Evolutionary conservation across 2,113 vertebrate genomes (phyloP), one percentile per base, ranked within the genome.

Genomic region (Seriola aureovittata): DNA sequence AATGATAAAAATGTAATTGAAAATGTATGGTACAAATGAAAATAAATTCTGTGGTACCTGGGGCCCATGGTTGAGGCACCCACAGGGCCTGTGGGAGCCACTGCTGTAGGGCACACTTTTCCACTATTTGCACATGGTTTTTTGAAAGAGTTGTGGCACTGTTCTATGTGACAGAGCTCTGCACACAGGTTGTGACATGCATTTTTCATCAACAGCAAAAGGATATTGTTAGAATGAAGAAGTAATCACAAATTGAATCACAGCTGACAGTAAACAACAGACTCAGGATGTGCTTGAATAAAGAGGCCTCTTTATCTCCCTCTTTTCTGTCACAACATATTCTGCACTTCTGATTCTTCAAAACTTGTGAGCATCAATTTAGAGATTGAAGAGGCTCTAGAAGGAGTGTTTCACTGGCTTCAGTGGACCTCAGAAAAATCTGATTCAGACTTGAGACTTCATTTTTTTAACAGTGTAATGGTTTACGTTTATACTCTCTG

Each of bases 191-290:
- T 38, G 32, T 9, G 12, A 25, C 46, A 46, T 57, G 38, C 25
- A 42, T 67, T 85, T 79, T 80, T 73, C 55, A 81, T 46, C 52
- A 52, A 1, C 21, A 63, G 34, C 32, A 40, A 58, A 55, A 80
- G 58, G 40, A 19, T 66, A 60, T 81, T 40, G 66, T 79, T 57
- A 75, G n/a, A 72, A n/a, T 36, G 44, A 69, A 82, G 66, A 67
- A 42, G 44, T 62, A 73, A 81, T 74, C 77, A 65, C 69, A 70
- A 67, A 74, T 21, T 69, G 58, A 76, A 71, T 72, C 29, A 36
- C 68, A 76, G 38, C 40, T 74, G 42, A 85, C 64, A 44, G 60
- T 78, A 80, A 78, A 86, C 78, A 83, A 64, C 55, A 62, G 44
- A 11, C 69, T 78, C 73, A 75, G 66, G 79, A 25, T 74, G 73